phyloP scores from a whole-genome alignment of 2,113 vertebrate genomes.

The Dicentrarchus labrax region DNA sequence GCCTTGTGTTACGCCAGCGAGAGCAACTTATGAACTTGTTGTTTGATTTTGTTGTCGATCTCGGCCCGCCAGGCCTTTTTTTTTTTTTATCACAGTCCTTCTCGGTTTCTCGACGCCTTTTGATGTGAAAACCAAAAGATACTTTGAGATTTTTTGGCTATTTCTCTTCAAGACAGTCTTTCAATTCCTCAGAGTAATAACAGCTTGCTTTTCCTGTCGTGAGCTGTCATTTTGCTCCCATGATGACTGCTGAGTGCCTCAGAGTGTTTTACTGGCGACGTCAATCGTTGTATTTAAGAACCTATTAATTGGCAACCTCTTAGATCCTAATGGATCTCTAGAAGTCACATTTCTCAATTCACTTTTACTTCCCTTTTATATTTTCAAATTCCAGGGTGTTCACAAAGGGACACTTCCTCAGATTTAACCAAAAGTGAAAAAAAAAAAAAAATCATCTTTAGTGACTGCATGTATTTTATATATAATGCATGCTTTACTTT shows the following conservation, averaged over 20 bases:
- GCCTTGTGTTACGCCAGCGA: conserved; percentile 12
- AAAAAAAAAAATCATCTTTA: not conserved
- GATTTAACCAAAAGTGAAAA: not conserved
- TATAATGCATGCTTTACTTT: not conserved
- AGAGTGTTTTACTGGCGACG: conserved; percentile 39
- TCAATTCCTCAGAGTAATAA: conserved; percentile 65
- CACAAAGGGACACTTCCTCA: not conserved
- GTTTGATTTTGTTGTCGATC: conserved; percentile 56
- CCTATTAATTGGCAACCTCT: conserved; percentile 65
- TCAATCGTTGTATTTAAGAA: conserved; percentile 56
- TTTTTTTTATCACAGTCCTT: conserved; percentile 15
- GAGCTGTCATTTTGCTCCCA: conserved; percentile 64
- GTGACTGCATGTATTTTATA: not conserved
- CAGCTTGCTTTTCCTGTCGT: conserved; percentile 56
- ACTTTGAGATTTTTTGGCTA: conserved; percentile 9
- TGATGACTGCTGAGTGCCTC: conserved; percentile 67
- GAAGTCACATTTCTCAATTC: conserved; percentile 38
- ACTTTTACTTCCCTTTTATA: conserved; percentile 5
- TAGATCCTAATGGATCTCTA: conserved; percentile 65
- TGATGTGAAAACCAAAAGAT: conserved; percentile 41
- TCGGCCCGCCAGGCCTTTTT: conserved; percentile 1
- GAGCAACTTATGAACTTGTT: conserved; percentile 43
- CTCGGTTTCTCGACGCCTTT: conserved; percentile 27
- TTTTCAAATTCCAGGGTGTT: conserved; percentile 8
- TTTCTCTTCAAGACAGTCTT: conserved; percentile 48